Evolutionary conservation across 2,888 invertebrate species (phyloP), one percentile per base, ranked within the genome.

Genomic region (Noctua janthina): DNA sequence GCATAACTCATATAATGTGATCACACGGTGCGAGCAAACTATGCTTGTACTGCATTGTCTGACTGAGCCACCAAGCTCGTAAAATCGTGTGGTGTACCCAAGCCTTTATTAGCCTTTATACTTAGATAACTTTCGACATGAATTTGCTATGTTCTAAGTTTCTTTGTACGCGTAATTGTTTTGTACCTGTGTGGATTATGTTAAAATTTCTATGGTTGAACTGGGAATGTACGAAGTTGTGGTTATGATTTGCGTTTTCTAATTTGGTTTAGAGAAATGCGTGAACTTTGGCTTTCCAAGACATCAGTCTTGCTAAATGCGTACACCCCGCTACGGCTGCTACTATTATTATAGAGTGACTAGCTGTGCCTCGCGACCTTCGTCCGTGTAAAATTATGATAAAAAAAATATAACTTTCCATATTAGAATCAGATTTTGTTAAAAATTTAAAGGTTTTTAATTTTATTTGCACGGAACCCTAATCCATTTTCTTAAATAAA

Each of bases 61-160:
- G 13, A 49, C 11, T 59, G 5, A 13, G 17, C 43, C n/a, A 49
- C 23, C 13, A 43, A 6, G 11, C 11, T 7, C 23, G 35, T 35
- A n/a, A 35, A 1, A 35, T 72, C 15, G 17, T 49, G 62, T 43
- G 35, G 80, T 84, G 49, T 64, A 76, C 13, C 83, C 67, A 67
- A 81, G 71, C 64, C 83, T 71, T 82, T 15, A 81, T 23, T 43
- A 81, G 66, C 69, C 83, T 71, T 46, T 49, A 15, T 49, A 66
- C 35, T 74, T 64, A 74, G 76, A 86, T 84, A 86, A 81, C 75
- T 80, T 78, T 78, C 81, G 51, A 87, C 85, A 86, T 84, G 81
- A 51, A 74, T 87, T 84, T 71, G 74, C 87, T 39, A n/a, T 86
- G 77, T 71, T 76, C 73, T 35, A 13, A 29, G 59, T 78, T 86